phyloP scores from a whole-genome alignment of 2,797 vertebrate species.

The Pipistrellus pygmaeus region DNA sequence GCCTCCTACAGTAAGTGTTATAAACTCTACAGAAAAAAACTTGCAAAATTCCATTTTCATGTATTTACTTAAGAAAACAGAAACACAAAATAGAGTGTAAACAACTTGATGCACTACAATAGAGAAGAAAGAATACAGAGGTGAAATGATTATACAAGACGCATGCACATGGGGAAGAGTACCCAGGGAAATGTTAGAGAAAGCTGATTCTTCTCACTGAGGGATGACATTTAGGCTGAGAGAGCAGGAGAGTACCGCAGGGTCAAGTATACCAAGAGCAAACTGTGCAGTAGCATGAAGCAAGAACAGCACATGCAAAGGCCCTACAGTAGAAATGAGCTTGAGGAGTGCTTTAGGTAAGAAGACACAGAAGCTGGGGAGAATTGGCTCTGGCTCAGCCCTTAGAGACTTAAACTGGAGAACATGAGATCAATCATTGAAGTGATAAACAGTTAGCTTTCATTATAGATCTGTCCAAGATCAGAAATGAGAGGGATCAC shows the following conservation, averaged over 20 bases:
- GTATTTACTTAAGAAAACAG: background rate
- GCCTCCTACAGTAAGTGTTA: background rate
- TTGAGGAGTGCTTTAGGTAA: background rate
- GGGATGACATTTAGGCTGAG: background rate
- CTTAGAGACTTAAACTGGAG: background rate
- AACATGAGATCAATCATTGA: background rate
- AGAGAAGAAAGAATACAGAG: background rate
- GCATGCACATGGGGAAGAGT: background rate
- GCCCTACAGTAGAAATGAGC: background rate
- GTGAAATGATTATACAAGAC: background rate
- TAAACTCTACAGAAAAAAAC: constrained; percentile 55
- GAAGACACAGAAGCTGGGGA: background rate
- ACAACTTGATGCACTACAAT: background rate
- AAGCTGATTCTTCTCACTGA: background rate
- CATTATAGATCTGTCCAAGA: background rate
- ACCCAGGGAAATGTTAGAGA: background rate
- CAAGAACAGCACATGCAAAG: background rate
- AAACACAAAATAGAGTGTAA: background rate
- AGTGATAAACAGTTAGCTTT: constrained; percentile 11
- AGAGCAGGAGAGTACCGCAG: background rate
- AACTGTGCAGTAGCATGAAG: background rate
- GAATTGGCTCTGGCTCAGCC: background rate
- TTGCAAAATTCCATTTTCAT: background rate
- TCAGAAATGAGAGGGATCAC: background rate
- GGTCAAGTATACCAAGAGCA: background rate